A percentile compares a stretch with the other conserved stretches of the same genome.
These are phyloP conservation scores for Drosophila sturtevanti DNA, from an alignment of 1,140 invertebrate genomes.

Conservation along the genomic window DNA sequence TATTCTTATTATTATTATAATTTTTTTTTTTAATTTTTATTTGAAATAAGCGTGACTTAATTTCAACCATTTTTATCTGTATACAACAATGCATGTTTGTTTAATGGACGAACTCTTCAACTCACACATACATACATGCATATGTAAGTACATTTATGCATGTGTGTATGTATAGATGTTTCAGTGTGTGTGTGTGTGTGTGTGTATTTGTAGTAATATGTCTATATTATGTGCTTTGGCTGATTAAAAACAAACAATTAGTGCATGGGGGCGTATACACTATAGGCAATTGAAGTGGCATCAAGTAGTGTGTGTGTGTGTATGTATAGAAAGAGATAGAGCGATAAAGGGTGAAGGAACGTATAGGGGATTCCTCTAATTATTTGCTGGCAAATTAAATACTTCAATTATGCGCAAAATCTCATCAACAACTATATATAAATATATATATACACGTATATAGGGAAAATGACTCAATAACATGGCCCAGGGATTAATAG, in stretches of 20 bases:
- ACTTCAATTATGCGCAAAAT: slow-evolving; percentile 62
- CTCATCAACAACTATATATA: slow-evolving; percentile 34
- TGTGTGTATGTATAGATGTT: background rate
- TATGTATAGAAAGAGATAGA: background rate
- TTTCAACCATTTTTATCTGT: slow-evolving; percentile 54
- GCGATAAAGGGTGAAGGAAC: background rate
- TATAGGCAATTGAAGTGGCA: background rate
- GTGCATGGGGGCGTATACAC: slow-evolving; percentile 31
- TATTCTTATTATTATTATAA: slow-evolving; percentile 40
- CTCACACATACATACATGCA: background rate
- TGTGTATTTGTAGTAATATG: slow-evolving; percentile 37
- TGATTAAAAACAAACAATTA: slow-evolving; percentile 80
- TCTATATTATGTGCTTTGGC: slow-evolving; percentile 70
- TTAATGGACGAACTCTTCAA: slow-evolving; percentile 15
- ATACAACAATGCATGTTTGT: slow-evolving; percentile 18
- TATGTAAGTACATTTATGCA: background rate
- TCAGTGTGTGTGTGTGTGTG: background rate
- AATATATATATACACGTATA: too few species aligned
- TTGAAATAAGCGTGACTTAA: slow-evolving; percentile 61
- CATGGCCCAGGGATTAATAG: slow-evolving; percentile 41
- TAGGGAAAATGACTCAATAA: slow-evolving; percentile 11
- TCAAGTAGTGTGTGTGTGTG: background rate
- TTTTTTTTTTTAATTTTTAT: slow-evolving; percentile 29
- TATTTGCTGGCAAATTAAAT: slow-evolving; percentile 63
- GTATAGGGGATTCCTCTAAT: slow-evolving; percentile 31